These are phyloP conservation scores for Apogon hyalosoma DNA, from an alignment of 2,797 vertebrate species.

Conservation along the genomic window DNA sequence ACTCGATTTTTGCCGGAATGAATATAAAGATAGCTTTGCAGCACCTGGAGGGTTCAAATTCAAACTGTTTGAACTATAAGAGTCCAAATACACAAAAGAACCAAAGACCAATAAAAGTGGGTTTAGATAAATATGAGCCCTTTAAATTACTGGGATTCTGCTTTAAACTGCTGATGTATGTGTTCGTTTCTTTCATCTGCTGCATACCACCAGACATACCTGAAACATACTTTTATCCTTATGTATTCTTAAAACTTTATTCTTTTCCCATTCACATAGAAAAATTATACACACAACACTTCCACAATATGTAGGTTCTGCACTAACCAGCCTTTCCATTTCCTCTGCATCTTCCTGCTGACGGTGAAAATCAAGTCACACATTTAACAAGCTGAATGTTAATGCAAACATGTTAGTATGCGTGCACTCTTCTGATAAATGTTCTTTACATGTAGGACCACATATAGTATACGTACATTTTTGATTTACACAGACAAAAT, in stretches of 20 bases:
- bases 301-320: slow-evolving; percentile 58
- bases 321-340: slow-evolving; percentile 50
- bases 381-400: slow-evolving; percentile 48
- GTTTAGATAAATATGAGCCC: too few relatives aligned
- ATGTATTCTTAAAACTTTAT: slow-evolving; percentile 71
- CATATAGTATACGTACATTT: slow-evolving; percentile 54
- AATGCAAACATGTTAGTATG: slow-evolving; percentile 46
- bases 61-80: too few relatives aligned
- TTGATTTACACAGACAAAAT: slow-evolving; percentile 58
- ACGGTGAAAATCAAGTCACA: slow-evolving; percentile 46
- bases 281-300: slow-evolving; percentile 67
- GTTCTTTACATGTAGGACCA: slow-evolving; percentile 49
- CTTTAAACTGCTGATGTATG: too few relatives aligned
- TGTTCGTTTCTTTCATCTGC: too few relatives aligned
- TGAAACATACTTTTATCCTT: not conserved
- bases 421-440: slow-evolving; percentile 50
- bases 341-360: slow-evolving; percentile 36
- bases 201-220: not conserved
- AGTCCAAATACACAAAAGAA: too few relatives aligned
- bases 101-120: too few relatives aligned
- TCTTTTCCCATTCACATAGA: slow-evolving; percentile 68
- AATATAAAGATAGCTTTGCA: too few relatives aligned
- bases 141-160: too few relatives aligned
- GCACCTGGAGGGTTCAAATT: too few relatives aligned
- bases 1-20: too few relatives aligned